Evolutionary conservation across 2,113 vertebrate genomes (phyloP).

Genomic region (Cromileptes altivelis): DNA sequence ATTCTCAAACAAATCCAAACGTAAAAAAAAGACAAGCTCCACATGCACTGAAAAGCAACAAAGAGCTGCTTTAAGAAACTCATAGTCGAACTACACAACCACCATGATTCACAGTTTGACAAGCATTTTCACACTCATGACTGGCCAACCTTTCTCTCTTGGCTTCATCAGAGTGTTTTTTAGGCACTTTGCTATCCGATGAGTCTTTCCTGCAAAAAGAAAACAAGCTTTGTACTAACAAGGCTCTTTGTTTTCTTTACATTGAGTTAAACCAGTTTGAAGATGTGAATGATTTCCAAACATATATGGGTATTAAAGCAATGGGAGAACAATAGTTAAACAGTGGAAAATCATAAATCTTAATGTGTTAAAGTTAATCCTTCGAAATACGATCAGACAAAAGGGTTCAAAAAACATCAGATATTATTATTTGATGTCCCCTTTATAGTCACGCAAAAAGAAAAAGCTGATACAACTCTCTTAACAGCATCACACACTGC

Average conservation of each 20-base stretch:
- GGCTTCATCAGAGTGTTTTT: constrained; percentile 73
- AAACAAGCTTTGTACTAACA: constrained; percentile 36
- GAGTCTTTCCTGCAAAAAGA: constrained; percentile 82
- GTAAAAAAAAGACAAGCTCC: not conserved
- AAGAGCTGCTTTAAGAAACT: not conserved
- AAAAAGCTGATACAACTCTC: not conserved
- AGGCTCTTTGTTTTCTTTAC: not conserved
- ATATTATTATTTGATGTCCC: not conserved
- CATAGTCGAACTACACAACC: not conserved
- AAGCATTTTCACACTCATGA: constrained; percentile 6
- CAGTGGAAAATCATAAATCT: not conserved
- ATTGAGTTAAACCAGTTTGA: not conserved
- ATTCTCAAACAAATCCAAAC: constrained; percentile 22
- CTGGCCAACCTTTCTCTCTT: constrained; percentile 83
- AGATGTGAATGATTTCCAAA: not conserved
- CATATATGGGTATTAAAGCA: not conserved
- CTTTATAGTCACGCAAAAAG: not conserved
- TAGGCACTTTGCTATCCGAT: constrained; percentile 76
- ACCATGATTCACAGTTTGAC: constrained; percentile 4
- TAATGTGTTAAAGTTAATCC: not conserved
- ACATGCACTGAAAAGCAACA: not conserved
- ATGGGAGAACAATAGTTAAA: not conserved
- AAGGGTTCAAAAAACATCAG: too few species aligned
- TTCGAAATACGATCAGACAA: not conserved
- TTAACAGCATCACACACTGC: not conserved